Evolutionary conservation across 2,113 vertebrate species (phyloP), one percentile per base, ranked within the genome.

Genomic region (Tetraodon nigroviridis): DNA sequence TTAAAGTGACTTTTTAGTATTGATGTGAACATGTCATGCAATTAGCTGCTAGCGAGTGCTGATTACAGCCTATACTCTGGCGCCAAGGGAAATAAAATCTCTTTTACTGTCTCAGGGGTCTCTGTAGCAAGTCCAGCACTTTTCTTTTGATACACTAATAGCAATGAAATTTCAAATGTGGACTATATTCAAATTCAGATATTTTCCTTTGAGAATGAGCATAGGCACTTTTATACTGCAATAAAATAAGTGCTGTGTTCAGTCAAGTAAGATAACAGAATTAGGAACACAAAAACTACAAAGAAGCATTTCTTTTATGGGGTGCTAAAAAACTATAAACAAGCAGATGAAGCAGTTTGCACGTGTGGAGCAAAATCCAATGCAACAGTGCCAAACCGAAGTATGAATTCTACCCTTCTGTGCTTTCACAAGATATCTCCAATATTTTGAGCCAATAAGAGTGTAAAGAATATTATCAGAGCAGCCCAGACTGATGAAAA

Each of bases 401-500:
- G 56, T 41, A 62, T 59, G 61, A 79, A 72, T 64, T 69, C 58
- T 59, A 71, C 61, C 44, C 57, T 37, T 67, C 67, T 60, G 48
- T 64, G 68, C 58, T 37, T 61, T 54, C 56, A 64, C 61, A 64
- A 6, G 24, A 27, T 27, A 27, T 48, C 58, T 75, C 19, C 67
- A 55, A 74, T 80, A 75, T 79, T 76, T 69, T 48, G 59, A 62
- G 69, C 55, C 46, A 53, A 44, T 37, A 51, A 32, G 64, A 58
- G 69, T 70, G 63, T 64, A 51, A 76, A 67, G 69, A 84, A 75
- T 63, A 80, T 71, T 87, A 86, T 87, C 80, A 79, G 77, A 69
- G 71, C 16, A 54, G 67, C 42, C 16, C 78, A 84, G 78, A 67
- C 77, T 86, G 87, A 86, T 87, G 84, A 78, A 86, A 86, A 85